Evolutionary conservation across 2,113 vertebrate genomes (phyloP).

Genomic region (Triplophysa tibetana): DNA sequence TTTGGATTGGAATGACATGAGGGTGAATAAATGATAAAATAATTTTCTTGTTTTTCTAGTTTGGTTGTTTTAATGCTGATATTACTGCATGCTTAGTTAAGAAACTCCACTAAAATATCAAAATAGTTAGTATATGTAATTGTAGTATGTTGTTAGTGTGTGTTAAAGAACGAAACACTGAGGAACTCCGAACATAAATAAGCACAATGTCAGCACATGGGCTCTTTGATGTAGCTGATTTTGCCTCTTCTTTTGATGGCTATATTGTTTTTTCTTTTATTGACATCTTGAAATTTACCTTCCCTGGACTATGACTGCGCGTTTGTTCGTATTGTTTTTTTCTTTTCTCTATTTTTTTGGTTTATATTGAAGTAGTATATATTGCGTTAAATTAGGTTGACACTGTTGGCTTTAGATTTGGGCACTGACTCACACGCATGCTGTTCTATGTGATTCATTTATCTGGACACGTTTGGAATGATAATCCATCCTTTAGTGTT

Average conservation of each 20-base stretch:
- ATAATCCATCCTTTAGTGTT: constrained; percentile 26
- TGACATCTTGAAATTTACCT: background rate
- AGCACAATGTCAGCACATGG: background rate
- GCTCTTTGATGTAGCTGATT: constrained; percentile 1
- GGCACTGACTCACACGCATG: constrained; percentile 8
- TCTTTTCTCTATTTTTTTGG: background rate
- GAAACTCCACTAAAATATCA: no score
- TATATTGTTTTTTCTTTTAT: background rate
- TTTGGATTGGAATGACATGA: no score
- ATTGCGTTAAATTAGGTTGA: constrained; percentile 22
- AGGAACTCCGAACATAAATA: constrained; percentile 10
- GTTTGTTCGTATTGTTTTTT: background rate
- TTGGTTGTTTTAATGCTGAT: no score
- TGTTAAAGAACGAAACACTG: background rate
- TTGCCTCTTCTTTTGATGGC: background rate
- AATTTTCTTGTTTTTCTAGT: no score
- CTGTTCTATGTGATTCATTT: constrained; percentile 6
- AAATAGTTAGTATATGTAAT: no score
- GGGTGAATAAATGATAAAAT: no score
- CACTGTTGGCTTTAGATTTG: constrained; percentile 30
- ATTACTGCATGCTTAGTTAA: no score
- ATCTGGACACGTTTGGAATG: background rate
- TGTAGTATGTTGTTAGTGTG: background rate
- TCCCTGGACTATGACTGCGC: background rate
- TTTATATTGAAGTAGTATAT: constrained; percentile 2